Evolutionary conservation across 2,888 invertebrate genomes (phyloP), one percentile per base, ranked within the genome.

Genomic region (Apamea monoglypha): DNA sequence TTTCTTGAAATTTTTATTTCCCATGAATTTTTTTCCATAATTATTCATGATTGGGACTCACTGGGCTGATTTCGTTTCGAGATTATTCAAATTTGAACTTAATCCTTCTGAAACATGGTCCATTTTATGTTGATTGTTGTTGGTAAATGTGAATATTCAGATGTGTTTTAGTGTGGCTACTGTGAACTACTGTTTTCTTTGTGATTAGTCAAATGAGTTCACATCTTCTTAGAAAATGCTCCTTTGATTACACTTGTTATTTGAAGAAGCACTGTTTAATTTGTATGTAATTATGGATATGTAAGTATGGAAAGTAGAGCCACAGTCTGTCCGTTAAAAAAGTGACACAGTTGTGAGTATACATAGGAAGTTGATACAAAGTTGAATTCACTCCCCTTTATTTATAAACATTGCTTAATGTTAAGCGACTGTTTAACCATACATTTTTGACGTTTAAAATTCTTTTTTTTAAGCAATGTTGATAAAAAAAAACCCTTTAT

Each of bases 131-230:
- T 75, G 40, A 25, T 36, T 29, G 16, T 61, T 12, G 12, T 10
- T 40, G 36, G 21, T 14, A 10, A 50, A 14, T 76, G 50, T 87
- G 71, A 83, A 87, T 89, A 91, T 90, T 86, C 87, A 90, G 87
- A 73, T 75, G 70, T 56, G n/a, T 81, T 80, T 72, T 77, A 71
- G 73, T 84, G 78, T 50, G 73, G 93, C 94, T 93, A 94, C 94
- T 82, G 93, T 92, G 90, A 92, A 94, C 94, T 94, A 93, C 94
- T 89, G 94, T 93, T 90, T 92, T 75, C 78, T 86, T 88, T 88
- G 76, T 83, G 77, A 85, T 89, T 87, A 90, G 84, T 82, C 84
- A 86, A 89, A 90, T 90, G 83, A 87, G 80, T 82, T 83, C 77
- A 82, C 80, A 80, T 78, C 73, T 85, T 87, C 88, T 81, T n/a